A percentile compares a stretch with the other conserved stretches of the same genome.
These are phyloP conservation scores for Neocrepidodera transversa DNA, from an alignment of 2,888 invertebrate genomes.

Conservation along the genomic window DNA sequence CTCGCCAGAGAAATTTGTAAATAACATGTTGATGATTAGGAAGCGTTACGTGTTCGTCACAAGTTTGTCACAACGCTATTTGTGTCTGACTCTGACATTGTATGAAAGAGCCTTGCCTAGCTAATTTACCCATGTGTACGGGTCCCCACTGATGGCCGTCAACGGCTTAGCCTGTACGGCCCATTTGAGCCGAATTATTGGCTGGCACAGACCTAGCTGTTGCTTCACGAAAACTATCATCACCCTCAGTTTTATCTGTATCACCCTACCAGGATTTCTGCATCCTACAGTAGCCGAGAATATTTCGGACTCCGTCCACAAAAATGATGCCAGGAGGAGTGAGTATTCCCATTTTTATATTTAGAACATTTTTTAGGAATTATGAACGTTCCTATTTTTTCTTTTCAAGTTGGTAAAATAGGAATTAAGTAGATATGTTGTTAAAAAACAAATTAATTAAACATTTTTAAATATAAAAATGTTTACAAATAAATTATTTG, in stretches of 20 bases:
- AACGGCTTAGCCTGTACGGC: conserved; percentile 48
- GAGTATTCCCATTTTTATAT: too few species aligned
- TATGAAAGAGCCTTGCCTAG: conserved; percentile 28
- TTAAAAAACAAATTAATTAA: too few species aligned
- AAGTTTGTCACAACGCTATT: conserved; percentile 26
- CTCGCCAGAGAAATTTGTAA: conserved; percentile 21
- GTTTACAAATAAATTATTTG: too few species aligned
- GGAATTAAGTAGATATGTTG: too few species aligned
- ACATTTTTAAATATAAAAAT: too few species aligned
- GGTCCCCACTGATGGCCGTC: conserved; percentile 53
- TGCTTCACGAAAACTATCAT: conserved; percentile 39
- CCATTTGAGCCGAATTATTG: conserved; percentile 48
- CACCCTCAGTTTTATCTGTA: conserved; percentile 38
- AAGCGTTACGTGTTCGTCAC: conserved; percentile 17
- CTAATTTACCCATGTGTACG: conserved; percentile 34
- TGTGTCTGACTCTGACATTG: conserved; percentile 21
- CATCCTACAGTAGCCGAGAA: conserved; percentile 21
- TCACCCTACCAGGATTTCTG: conserved; percentile 32
- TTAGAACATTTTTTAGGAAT: too few species aligned
- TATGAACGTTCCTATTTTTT: too few species aligned
- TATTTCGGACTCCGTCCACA: conserved; percentile 13
- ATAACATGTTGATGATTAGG: conserved; percentile 35
- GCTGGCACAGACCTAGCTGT: conserved; percentile 40
- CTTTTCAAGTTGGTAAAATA: too few species aligned
- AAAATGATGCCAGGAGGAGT: conserved; percentile 33